Base-by-base conservation (phyloP, 2,888 invertebrate species). In the Apamea anceps region DNA sequence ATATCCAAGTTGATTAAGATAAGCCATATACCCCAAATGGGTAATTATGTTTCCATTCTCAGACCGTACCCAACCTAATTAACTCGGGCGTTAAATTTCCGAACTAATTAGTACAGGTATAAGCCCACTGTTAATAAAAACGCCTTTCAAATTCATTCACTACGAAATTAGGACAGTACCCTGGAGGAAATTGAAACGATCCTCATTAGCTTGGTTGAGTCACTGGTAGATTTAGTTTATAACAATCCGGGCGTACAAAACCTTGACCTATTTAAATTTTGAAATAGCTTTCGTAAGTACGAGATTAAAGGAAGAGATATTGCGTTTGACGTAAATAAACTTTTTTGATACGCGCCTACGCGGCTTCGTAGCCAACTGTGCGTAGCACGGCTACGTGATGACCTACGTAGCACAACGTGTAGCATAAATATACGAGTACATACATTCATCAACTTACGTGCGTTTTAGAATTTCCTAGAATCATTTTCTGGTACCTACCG, bases 101-200 rank as follows among this genome's bases (percentile, higher is more conserved):
- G 70, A 79, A 86, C 84, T 86, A 86, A 86, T 86, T 86, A 86
- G 76, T 79, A 81, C 84, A 86, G 86, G 76, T 81, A 79, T 86
- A 84, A 86, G 67, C 79, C 78, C 57, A 86, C 78, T 81, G 84
- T 75, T 84, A 77, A 84, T 86, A 84, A 77, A 87, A 87, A 87
- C 79, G 77, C 75, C 67, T 82, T 87, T 81, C 74, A 81, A 87
- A 87, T 81, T 85, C 82, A 85, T 87, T 79, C 75, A 71, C 60
- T 79, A 75, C 75, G 60, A 82, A 87, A 82, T 85, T 87, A 72
- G 76, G 67, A 79, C 79, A 65, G 37, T 15, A 54, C 68, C 48
- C 74, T 37, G 70, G 65, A 66, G 70, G 51, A 85, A 85, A 80
- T 87, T 87, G 77, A 87, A 87, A 87, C 80, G 73, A 76, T 73